phyloP scores from a whole-genome alignment of 2,888 invertebrate species.

The Carabus problematicus region DNA sequence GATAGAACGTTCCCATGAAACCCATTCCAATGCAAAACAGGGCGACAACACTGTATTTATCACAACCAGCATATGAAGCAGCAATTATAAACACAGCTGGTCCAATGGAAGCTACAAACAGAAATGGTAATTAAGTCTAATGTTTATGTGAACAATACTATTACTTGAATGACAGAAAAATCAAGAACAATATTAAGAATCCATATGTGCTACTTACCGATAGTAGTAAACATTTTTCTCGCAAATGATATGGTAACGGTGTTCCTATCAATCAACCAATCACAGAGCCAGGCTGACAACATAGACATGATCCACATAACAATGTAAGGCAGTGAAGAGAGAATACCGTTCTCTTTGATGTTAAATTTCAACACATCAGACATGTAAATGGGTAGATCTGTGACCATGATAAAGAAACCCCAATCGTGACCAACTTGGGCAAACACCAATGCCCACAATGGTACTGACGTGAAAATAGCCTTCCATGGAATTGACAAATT shows the following conservation, averaged over 20 bases:
- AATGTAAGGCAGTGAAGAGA: constrained; percentile 70
- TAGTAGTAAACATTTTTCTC: constrained; percentile 72
- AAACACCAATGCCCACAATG: constrained; percentile 76
- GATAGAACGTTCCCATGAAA: constrained; percentile 74
- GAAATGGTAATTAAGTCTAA: constrained; percentile 7
- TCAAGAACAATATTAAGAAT: not conserved
- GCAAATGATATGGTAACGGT: constrained; percentile 65
- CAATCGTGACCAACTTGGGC: constrained; percentile 77
- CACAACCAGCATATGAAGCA: constrained; percentile 70
- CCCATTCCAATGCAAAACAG: constrained; percentile 69
- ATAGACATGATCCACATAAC: constrained; percentile 73
- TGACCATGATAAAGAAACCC: constrained; percentile 76
- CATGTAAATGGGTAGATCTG: constrained; percentile 75
- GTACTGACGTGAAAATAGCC: constrained; percentile 71
- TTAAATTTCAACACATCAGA: constrained; percentile 71
- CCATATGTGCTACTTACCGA: constrained; percentile 63
- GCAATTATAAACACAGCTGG: constrained; percentile 69
- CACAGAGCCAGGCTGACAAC: constrained; percentile 71
- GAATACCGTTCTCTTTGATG: constrained; percentile 68
- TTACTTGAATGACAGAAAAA: no score
- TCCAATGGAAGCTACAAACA: constrained; percentile 65
- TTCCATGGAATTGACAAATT: constrained; percentile 71
- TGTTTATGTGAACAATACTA: not conserved
- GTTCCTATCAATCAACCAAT: constrained; percentile 69
- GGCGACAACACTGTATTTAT: constrained; percentile 61